phyloP scores from a whole-genome alignment of 2,113 vertebrate species.

The Brachyhypopomus occidentalis region DNA sequence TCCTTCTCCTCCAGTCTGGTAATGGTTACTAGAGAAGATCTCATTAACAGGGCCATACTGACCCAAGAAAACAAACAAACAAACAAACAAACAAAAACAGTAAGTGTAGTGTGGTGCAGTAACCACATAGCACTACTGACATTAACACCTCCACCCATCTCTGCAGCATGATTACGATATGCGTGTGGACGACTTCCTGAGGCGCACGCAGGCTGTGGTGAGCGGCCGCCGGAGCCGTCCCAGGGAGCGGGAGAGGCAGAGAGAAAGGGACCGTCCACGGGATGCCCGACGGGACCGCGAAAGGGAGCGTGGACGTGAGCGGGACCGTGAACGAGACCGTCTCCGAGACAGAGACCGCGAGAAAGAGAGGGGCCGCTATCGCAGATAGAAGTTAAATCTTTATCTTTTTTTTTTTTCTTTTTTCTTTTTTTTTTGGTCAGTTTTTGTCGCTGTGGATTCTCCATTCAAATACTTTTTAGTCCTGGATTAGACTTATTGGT shows the following conservation, averaged over 20 bases:
- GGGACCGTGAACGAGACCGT: constrained; percentile 83
- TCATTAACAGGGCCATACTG: too few relatives aligned
- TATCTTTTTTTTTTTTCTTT: neutral
- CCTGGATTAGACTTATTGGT: constrained; percentile 8
- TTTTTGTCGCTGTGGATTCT: constrained; percentile 14
- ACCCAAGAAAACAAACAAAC: too few relatives aligned
- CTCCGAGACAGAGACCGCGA: constrained; percentile 82
- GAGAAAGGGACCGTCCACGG: constrained; percentile 82
- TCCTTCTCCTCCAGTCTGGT: constrained; percentile 62
- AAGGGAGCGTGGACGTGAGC: constrained; percentile 80
- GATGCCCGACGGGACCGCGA: constrained; percentile 84
- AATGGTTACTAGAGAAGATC: constrained; percentile 10
- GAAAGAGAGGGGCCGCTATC: constrained; percentile 92
- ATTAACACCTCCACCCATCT: neutral
- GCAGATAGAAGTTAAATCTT: constrained; percentile 74
- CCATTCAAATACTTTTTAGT: neutral
- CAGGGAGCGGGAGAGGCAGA: constrained; percentile 88
- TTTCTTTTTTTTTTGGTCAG: neutral
- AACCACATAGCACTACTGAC: neutral
- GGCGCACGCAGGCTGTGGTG: constrained; percentile 94
- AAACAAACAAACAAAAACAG: too few relatives aligned
- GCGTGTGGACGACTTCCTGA: constrained; percentile 97
- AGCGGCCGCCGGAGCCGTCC: constrained; percentile 88
- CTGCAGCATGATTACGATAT: constrained; percentile 96
- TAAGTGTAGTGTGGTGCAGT: too few relatives aligned